Evolutionary conservation across 37 sponge, comb jelly and placozoan species (phyloP).

Genomic region (Lycopodina hypogea): DNA sequence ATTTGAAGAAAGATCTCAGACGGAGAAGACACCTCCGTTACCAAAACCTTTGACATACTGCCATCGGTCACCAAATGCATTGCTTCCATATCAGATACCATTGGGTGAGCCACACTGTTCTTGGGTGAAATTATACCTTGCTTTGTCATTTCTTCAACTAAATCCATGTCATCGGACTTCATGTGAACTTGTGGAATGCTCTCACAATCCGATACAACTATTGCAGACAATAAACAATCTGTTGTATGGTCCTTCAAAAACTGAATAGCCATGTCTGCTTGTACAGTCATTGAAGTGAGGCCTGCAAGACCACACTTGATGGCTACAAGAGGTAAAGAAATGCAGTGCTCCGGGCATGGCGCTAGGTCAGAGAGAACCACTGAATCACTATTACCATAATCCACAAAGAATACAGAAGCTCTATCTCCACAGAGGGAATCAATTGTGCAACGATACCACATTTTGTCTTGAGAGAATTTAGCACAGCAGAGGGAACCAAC

Average conservation of each 20-base stretch:
- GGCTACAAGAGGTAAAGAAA: conserved; percentile 10
- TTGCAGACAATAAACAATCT: background rate
- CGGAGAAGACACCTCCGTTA: conserved; percentile 34
- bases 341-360: conserved; percentile 15
- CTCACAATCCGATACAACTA: background rate
- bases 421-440: background rate
- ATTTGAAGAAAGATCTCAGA: conserved; percentile 15
- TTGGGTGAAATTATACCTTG: background rate
- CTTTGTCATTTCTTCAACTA: background rate
- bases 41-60: background rate
- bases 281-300: background rate
- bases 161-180: background rate
- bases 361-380: conserved; percentile 23
- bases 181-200: background rate
- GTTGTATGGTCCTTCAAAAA: background rate
- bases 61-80: background rate
- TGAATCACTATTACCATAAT: conserved; percentile 64
- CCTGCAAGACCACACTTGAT: conserved; percentile 36
- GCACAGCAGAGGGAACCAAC: conserved; percentile 47
- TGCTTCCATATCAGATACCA: background rate
- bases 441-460: conserved; percentile 47
- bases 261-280: background rate
- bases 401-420: conserved; percentile 31
- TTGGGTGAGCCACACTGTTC: background rate
- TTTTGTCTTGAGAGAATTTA: conserved; percentile 61